A percentile compares a stretch with the other conserved stretches of the same genome.
Evolutionary conservation across 2,113 vertebrate species (phyloP).

Genomic region (Rhagologus leucostigma): DNA sequence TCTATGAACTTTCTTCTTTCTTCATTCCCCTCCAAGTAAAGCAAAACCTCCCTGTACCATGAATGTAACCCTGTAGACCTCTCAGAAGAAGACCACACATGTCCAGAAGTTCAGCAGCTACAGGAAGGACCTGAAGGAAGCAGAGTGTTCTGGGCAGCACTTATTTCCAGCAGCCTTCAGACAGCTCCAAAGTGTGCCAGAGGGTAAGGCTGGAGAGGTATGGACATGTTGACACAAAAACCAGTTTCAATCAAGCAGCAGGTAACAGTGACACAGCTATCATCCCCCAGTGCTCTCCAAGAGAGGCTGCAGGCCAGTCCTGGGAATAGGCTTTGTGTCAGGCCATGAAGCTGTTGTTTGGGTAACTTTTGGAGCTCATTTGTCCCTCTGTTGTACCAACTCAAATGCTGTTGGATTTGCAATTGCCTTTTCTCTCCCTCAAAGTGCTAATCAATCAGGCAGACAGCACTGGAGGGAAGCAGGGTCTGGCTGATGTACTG

Average conservation of each 20-base stretch:
- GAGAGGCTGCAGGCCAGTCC: not conserved
- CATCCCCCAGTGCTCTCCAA: not conserved
- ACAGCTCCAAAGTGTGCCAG: not conserved
- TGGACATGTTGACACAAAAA: not conserved
- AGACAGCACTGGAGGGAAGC: not conserved
- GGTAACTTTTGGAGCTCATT: not conserved
- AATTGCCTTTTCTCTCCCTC: not conserved
- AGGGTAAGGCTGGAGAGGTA: not conserved
- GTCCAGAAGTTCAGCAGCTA: not conserved
- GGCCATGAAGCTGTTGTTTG: not conserved
- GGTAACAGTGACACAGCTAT: not conserved
- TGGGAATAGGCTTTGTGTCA: not conserved
- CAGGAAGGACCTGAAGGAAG: not conserved
- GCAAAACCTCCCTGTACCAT: not conserved
- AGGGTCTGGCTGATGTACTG: not conserved
- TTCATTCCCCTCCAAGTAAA: not conserved
- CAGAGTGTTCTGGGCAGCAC: not conserved
- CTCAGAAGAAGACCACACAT: not conserved
- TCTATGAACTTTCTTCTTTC: not conserved
- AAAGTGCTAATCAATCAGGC: not conserved
- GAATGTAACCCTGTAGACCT: not conserved
- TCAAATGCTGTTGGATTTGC: not conserved
- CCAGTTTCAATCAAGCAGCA: not conserved
- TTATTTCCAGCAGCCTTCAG: not conserved
- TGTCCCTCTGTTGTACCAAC: not conserved